Base-by-base conservation (phyloP, 1,140 invertebrate genomes). In the Potamilus streckersoni region DNA sequence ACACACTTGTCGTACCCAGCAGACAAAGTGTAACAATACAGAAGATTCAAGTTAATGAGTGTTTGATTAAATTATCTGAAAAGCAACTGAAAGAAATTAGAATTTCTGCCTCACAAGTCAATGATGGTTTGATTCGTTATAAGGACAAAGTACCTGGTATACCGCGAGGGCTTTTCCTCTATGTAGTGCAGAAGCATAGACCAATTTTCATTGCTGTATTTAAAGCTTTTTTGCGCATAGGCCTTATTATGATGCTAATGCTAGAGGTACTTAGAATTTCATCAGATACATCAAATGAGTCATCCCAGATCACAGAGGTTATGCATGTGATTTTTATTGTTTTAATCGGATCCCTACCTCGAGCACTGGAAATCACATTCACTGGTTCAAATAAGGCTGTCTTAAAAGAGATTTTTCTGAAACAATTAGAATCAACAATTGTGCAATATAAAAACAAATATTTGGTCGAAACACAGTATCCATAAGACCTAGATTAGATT, bases 301-400 rank as follows among this genome's bases (percentile, higher is more conserved):
- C 38, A 49, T 49, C 38, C 38, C 38, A 49, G 38, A 31, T 74
- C 17, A 68, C 73, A 0, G 73, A 74, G 20, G 56, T 74, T 15
- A 74, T 74, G 73, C 73, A 74, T 68, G 73, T 74, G n/a, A 60
- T 74, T 17, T 74, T 71, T 31, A 71, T 71, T 2, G 20, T 71
- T 38, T 58, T 20, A 13, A 62, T 71, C 17, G 69, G 69, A 31
- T 58, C 69, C 13, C 55, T 71, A 27, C 69, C 69, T 31, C 61
- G 59, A 20, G 38, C 62, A 11, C 59, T 71, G 0, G 69, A 71
- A 31, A 27, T 71, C 38, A 49, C 38, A 49, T 49, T 49, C 38
- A 11, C 38, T 49, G 38, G 38, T 49, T 49, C 38, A 49, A 49
- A 49, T 49, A 49, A 49, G 38, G 38, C 38, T 49, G 6, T 49